Conservation (phyloP, 2,113 vertebrate species). For the Erythrolamprus reginae region DNA sequence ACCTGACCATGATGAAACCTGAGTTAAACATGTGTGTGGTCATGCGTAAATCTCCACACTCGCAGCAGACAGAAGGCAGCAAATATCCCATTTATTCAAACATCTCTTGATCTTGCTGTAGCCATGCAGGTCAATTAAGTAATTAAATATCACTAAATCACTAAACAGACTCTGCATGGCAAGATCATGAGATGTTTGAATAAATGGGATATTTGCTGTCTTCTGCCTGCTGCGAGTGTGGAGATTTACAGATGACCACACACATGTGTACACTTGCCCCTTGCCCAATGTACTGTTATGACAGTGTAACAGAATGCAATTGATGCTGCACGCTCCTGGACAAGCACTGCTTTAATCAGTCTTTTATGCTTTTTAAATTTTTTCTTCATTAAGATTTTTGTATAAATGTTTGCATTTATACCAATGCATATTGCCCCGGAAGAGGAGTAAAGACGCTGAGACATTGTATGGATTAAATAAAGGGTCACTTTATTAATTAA, state of each 20-base stretch:
- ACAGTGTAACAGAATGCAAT: not conserved
- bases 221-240: not conserved
- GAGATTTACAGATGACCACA: not conserved
- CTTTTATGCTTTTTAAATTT: not conserved
- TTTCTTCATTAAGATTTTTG: no score
- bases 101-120: no score
- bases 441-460: no score
- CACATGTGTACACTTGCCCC: not conserved
- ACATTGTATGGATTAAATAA: no score
- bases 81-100: no score
- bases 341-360: not conserved
- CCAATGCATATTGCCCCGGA: no score
- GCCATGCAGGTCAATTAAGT: no score
- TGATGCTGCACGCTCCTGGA: not conserved
- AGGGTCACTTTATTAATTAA: no score
- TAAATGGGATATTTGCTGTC: not conserved
- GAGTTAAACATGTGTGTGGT: no score
- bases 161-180: not conserved
- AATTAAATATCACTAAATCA: no score
- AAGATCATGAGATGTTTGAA: not conserved
- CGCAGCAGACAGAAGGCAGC: no score
- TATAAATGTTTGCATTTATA: not conserved
- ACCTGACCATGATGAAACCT: not conserved
- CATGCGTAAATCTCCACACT: no score
- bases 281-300: not conserved